Conservation (phyloP, 2,888 invertebrate species). For the Bedellia somnulentella region DNA sequence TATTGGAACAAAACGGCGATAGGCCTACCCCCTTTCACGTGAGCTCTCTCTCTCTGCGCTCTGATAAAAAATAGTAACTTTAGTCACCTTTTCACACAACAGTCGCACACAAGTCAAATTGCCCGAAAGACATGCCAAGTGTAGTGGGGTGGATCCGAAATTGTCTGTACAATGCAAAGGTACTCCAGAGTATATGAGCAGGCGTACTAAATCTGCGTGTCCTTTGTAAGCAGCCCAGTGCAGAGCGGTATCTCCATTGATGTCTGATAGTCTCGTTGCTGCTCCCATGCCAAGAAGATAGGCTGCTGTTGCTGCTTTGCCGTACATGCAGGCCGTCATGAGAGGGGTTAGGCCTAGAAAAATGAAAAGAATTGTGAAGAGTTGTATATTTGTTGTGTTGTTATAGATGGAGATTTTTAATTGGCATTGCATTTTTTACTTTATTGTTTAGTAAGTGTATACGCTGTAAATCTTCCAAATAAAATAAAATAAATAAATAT, state of each 20-base stretch:
- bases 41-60: too few species aligned
- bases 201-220: slow-evolving; percentile 82
- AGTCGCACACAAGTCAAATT: slow-evolving; percentile 84
- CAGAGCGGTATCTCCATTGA: slow-evolving; percentile 89
- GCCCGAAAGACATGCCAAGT: slow-evolving; percentile 86
- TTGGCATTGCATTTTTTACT: too few species aligned
- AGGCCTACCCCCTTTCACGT: too few species aligned
- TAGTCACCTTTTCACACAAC: slow-evolving; percentile 78
- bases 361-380: too few species aligned
- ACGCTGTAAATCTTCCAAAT: too few species aligned
- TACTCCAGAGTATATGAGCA: slow-evolving; percentile 89
- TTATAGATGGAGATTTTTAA: too few species aligned
- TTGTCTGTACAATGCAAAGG: slow-evolving; percentile 88
- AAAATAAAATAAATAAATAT: too few species aligned
- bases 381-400: too few species aligned
- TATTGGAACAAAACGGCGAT: too few species aligned
- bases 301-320: slow-evolving; percentile 86
- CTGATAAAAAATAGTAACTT: too few species aligned
- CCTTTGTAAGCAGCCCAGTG: slow-evolving; percentile 96
- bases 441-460: too few species aligned
- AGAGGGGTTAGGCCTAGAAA: slow-evolving; percentile 75
- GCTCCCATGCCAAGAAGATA: slow-evolving; percentile 90
- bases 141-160: slow-evolving; percentile 89
- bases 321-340: slow-evolving; percentile 93
- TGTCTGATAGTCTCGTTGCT: slow-evolving; percentile 81